Base-by-base conservation (phyloP, 2,888 invertebrate genomes). In the Tryphoninae sp. region DNA sequence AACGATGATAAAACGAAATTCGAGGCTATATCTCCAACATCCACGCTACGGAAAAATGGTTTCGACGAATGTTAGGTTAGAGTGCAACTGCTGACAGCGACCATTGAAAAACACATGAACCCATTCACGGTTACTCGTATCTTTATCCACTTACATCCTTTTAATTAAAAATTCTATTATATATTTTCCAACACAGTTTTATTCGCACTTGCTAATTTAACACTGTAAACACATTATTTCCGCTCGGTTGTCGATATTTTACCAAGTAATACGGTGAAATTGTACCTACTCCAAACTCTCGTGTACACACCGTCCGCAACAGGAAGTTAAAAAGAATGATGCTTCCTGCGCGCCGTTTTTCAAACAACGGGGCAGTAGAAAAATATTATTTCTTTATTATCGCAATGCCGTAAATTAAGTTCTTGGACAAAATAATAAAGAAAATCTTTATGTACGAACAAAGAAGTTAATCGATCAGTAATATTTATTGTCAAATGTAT, bases 241-340 rank as follows among this genome's bases (percentile, higher is more conserved):
- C 76, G 11, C 51, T 45, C 26, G 8, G 42, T 72, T 73, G 11
- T n/a, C n/a, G 23, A 53, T 80, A 55, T 78, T 84, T 78, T 62
- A 61, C 19, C n/a, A 45, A 64, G 58, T 80, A 82, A 83, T 86
- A 84, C 80, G 76, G 83, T 65, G 61, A 80, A 86, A 86, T 78
- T 69, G n/a, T 81, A 86, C 84, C 72, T 82, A 85, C 82, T 80
- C 80, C 67, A 74, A 78, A 77, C 67, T 77, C 81, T 80, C 78
- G 82, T 81, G 84, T 67, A 79, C 75, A 81, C 73, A 76, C 76
- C 82, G 84, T 81, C 76, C 83, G 78, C 81, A 84, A 84, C 85
- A 85, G 86, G 86, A 86, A 85, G 84, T 84, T 81, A 72, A 84
- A 89, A 89, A 85, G 84, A 67, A 84, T 71, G 83, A 75, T 33